These are phyloP conservation scores for Epinephelus fuscoguttatus DNA, from an alignment of 2,113 vertebrate genomes.

Conservation along the genomic window DNA sequence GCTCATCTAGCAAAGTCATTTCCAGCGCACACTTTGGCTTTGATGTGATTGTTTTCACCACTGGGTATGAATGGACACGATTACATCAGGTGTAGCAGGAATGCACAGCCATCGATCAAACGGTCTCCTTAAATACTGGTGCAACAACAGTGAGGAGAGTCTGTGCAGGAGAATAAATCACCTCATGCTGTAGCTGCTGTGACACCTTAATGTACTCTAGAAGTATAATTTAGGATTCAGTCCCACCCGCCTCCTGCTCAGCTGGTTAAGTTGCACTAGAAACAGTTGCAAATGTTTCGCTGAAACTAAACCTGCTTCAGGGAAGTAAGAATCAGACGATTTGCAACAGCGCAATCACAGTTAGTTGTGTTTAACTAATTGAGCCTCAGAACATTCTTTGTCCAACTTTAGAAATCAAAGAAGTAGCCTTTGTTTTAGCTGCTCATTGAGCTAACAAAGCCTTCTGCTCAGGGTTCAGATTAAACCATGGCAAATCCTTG, in stretches of 20 bases:
- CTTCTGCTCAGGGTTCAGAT: neutral
- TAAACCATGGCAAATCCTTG: too few species aligned
- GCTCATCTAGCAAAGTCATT: neutral
- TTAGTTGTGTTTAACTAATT: neutral
- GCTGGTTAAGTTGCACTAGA: neutral
- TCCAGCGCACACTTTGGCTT: constrained; percentile 1
- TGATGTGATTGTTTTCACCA: constrained; percentile 20
- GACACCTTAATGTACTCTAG: constrained; percentile 29
- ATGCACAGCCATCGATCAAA: neutral
- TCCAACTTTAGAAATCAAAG: neutral
- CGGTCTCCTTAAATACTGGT: constrained; percentile 3
- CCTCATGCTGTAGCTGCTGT: neutral
- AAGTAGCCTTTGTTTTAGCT: neutral
- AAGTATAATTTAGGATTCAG: constrained; percentile 15
- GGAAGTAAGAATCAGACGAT: neutral
- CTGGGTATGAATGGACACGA: constrained; percentile 7
- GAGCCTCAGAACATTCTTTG: neutral
- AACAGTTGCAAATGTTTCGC: neutral
- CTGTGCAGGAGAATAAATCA: constrained; percentile 36
- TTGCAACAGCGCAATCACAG: neutral
- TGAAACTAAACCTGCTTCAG: neutral
- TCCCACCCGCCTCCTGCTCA: neutral
- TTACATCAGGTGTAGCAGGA: constrained; percentile 4
- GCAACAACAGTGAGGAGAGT: neutral
- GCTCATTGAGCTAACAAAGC: neutral